Base-by-base conservation (phyloP, 2,113 vertebrate genomes). In the Ptyas mucosa region DNA sequence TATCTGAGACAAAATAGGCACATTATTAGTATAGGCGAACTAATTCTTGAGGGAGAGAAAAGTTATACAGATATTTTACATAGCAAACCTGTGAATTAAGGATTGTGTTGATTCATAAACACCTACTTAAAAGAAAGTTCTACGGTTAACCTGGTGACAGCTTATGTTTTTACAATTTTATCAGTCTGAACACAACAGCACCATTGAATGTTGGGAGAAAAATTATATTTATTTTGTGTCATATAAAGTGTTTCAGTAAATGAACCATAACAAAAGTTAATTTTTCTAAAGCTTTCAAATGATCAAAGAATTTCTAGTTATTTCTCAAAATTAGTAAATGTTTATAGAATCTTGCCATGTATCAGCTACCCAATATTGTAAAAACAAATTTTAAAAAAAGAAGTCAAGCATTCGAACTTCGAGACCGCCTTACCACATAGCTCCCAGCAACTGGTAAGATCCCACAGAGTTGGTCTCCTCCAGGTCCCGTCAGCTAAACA, bases 231-330 rank as follows among this genome's bases (percentile, higher is more conserved):
- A 93, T 93, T 94, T 94, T 96, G 91, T 96, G 92, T 95, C 95
- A 61, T 64, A 93, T 96, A 96, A 94, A 90, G 92, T 96, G 91
- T 92, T 95, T 97, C 94, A 95, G 96, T 94, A 94, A 97, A 95
- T 90, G 93, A 39, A 94, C 55, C 39, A 88, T 94, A 90, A 87
- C 61, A 94, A 87, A 96, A 85, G 75, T 95, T 46, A 91, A 94
- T 93, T 96, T 91, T 95, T 94, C 93, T 93, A 94, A 96, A 96
- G 93, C 93, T 96, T 96, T 96, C 91, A 94, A 95, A 94, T 94
- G 94, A 89, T 69, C 90, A 95, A 93, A 95, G 89, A 94, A 96
- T 95, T 93, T 89, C 92, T 29, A 29, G 92, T 89, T 87, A 34
- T 75, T 75, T 75, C n/a, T 75, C 15, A 75, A 75, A 75, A 75